Evolutionary conservation across 2,797 vertebrate genomes (phyloP), one percentile per base, ranked within the genome.

Genomic region (Naso thynnoides): DNA sequence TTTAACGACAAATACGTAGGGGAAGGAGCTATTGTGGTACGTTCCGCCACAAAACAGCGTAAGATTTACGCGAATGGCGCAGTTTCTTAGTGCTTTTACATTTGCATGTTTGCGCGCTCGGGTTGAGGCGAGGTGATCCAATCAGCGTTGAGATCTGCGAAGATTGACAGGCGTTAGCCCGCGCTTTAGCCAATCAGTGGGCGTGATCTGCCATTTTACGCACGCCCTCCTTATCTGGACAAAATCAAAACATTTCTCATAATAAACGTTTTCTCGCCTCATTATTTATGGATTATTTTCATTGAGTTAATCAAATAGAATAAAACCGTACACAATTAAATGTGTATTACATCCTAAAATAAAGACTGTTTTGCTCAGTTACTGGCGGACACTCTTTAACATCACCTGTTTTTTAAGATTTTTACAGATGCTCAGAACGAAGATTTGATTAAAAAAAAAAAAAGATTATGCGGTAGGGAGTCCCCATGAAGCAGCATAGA

Each of bases 31-130:
- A 6, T 8, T 5, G 23, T 18, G 2, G 2, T 36, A 2, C 5
- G 8, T 18, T 81, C 13, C 88, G 86, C 52, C 14, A 11, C 15
- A 13, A 64, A 44, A 7, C 8, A 7, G n/a, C 93, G 91, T 89
- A 93, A 82, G 1, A 1, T 3, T 18, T 92, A 82, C 81, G 84
- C 10, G 94, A 93, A 95, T 95, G 11, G 48, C 63, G 42, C 52
- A 50, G 52, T 36, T 60, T 18, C 73, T 58, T 55, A 23, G 44
- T 26, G 14, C 11, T 42, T 83, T 58, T 23, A 72, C 78, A 79
- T 70, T 52, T 56, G 19, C 11, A 52, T 14, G 39, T 39, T 50
- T 52, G 58, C 5, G 45, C 58, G 60, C 23, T 56, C 21, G n/a
- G 58, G 67, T 72, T 71, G 53, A 58, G 24, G 67, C 53, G 73